A percentile compares a stretch with the other conserved stretches of the same genome.
Evolutionary conservation across 2,797 vertebrate genomes (phyloP).

Genomic region (Silurus lanzhouensis): DNA sequence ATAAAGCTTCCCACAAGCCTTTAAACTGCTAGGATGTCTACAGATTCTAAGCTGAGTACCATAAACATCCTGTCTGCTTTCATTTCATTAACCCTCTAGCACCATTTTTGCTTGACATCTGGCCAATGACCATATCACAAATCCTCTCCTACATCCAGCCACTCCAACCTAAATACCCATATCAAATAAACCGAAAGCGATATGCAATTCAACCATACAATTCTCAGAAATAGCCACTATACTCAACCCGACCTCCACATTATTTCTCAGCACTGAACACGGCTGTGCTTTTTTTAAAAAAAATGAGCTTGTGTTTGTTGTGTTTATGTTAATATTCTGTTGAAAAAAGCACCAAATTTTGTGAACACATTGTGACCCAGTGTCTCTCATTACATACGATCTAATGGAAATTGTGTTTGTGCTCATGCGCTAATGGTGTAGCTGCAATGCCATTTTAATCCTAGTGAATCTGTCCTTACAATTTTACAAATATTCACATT

Average conservation of each 20-base stretch:
- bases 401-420: background rate
- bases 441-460: background rate
- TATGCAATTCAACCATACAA: background rate
- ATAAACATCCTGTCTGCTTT: constrained; percentile 17
- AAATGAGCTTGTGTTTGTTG: background rate
- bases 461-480: background rate
- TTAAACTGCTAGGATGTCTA: constrained; percentile 5
- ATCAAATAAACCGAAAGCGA: background rate
- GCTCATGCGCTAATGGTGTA: background rate
- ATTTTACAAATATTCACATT: background rate
- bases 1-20: constrained; percentile 24
- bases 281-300: too few relatives aligned
- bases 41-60: constrained; percentile 8
- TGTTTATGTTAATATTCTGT: background rate
- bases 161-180: background rate
- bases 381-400: background rate
- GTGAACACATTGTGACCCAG: background rate
- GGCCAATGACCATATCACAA: constrained; percentile 7
- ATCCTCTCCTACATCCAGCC: background rate
- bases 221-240: background rate
- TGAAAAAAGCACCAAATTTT: background rate
- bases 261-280: background rate
- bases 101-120: constrained; percentile 3
- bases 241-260: background rate
- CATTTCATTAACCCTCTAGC: constrained; percentile 2